Evolutionary conservation across 1,140 invertebrate genomes (phyloP).

Genomic region (Tribolium madens): DNA sequence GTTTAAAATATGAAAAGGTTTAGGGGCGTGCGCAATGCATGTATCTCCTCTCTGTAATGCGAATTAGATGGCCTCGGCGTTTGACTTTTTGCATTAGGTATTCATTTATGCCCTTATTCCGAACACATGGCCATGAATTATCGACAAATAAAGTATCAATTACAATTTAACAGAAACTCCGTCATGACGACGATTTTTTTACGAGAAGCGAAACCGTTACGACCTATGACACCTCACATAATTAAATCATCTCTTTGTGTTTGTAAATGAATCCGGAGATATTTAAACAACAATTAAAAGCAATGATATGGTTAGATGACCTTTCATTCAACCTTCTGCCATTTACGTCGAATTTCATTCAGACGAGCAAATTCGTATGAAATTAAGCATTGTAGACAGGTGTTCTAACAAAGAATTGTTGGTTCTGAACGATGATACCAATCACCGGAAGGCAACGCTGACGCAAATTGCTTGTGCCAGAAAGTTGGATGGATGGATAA

Average conservation of each 20-base stretch:
- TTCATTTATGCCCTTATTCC: constrained; percentile 35
- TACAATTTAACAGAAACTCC: constrained; percentile 40
- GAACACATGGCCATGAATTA: constrained; percentile 41
- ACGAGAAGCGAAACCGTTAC: constrained; percentile 12
- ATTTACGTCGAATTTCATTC: constrained; percentile 34
- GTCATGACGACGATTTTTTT: not conserved
- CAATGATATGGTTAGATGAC: constrained; percentile 38
- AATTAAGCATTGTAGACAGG: constrained; percentile 44
- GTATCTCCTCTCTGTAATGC: constrained; percentile 27
- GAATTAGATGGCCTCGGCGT: constrained; percentile 35
- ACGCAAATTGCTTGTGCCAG: constrained; percentile 20
- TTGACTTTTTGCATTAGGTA: constrained; percentile 33
- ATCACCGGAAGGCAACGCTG: constrained; percentile 27
- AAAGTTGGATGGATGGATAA: constrained; percentile 9
- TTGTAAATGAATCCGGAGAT: constrained; percentile 21
- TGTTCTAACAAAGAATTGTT: constrained; percentile 43
- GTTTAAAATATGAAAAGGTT: constrained; percentile 36
- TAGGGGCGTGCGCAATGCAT: constrained; percentile 39
- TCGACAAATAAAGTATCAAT: constrained; percentile 45
- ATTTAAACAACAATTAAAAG: constrained; percentile 41
- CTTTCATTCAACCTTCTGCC: not conserved
- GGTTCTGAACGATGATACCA: constrained; percentile 39
- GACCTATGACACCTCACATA: not conserved
- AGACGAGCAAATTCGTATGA: constrained; percentile 40
- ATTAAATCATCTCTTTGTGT: constrained; percentile 37